These are phyloP conservation scores for Meiosimyza platycephala DNA, from an alignment of 2,888 invertebrate genomes.

Conservation along the genomic window DNA sequence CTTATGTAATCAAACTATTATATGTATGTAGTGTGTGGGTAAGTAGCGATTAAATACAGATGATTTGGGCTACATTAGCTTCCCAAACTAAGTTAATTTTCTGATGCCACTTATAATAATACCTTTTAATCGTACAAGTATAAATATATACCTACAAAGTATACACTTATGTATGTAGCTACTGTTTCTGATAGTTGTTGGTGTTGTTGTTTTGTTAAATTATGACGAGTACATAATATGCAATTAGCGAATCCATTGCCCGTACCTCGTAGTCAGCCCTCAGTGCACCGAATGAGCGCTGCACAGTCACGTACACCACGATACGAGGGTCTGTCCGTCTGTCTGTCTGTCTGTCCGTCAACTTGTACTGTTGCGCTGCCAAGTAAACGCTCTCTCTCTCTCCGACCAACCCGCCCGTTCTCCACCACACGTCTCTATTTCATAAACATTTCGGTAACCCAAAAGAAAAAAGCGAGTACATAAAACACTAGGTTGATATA, in stretches of 20 bases:
- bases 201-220: too few species aligned
- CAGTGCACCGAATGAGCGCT: slow-evolving; percentile 10
- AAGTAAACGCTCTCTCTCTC: not conserved
- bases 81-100: not conserved
- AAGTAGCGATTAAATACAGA: too few species aligned
- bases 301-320: slow-evolving; percentile 32
- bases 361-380: slow-evolving; percentile 8
- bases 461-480: too few species aligned
- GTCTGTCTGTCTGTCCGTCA: too few species aligned
- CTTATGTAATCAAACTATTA: too few species aligned
- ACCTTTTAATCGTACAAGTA: not conserved
- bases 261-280: not conserved
- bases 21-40: too few species aligned
- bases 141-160: not conserved
- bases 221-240: not conserved
- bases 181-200: too few species aligned
- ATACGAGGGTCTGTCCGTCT: not conserved
- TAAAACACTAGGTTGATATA: not conserved
- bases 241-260: slow-evolving; percentile 17
- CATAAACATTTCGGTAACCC: not conserved
- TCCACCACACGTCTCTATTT: not conserved
- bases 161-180: too few species aligned
- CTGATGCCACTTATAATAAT: not conserved
- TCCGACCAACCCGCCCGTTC: not conserved
- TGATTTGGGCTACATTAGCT: too few species aligned